Evolutionary conservation across 2,888 invertebrate genomes (phyloP), one percentile per base, ranked within the genome.

Genomic region (Caenorhabditis sp.): DNA sequence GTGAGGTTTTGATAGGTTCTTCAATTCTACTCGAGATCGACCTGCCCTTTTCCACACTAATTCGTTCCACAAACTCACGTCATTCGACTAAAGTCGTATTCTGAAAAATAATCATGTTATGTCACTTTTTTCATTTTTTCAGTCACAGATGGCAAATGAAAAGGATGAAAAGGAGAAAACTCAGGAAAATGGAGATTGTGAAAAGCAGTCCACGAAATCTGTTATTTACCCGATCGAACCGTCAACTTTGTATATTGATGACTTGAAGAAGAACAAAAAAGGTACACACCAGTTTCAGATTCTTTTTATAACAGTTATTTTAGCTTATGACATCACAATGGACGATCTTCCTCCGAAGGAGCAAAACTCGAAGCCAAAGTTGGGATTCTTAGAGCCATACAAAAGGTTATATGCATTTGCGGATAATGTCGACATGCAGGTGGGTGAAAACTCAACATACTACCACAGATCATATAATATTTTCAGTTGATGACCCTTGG

Each of bases 401-500:
- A 75, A 56, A 27, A 46, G 61, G 11, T 56, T 84, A 8, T 84
- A 84, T 58, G 74, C 80, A 1, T 84, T 84, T 62, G 82, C 81
- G 8, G 84, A 84, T 65, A 73, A 59, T 24, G 77, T 80, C 13
- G 84, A 84, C 59, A 56, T 71, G 50, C 76, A 83, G 75, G 83
- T 83, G 24, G 22, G 20, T 35, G 15, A 4, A 26, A 32, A 46
- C 11, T 59, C 43, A 2, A 7, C 39, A n/a, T n/a, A n/a, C n/a
- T n/a, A n/a, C n/a, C n/a, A n/a, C 2, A n/a, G 20, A 11, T 37
- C 35, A 27, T 43, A 5, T 30, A 17, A n/a, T 20, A 20, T 32
- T 58, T 48, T 46, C 63, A 87, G 85, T 72, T 87, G 13, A 87
- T 87, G 85, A 39, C 77, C 2, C 50, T 86, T 32, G 87, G 88